These are phyloP conservation scores for Tichodroma muraria DNA, from an alignment of 2,113 vertebrate genomes.

Conservation along the genomic window DNA sequence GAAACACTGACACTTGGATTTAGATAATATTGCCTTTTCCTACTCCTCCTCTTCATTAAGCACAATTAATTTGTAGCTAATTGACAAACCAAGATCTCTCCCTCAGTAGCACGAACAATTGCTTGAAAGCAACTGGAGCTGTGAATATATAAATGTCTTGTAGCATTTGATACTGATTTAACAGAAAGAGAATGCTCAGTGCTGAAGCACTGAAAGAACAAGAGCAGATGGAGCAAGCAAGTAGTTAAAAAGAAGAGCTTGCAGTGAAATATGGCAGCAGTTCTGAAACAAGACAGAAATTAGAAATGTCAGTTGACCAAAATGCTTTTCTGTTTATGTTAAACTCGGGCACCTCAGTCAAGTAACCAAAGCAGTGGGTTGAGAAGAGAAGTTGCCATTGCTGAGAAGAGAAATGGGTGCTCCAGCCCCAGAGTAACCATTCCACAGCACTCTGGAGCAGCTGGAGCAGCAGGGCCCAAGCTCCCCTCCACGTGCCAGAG, in stretches of 20 bases:
- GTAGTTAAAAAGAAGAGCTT: not conserved
- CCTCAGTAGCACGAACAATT: not conserved
- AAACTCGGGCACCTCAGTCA: not conserved
- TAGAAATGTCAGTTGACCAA: not conserved
- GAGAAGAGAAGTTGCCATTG: not conserved
- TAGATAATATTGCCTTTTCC: not conserved
- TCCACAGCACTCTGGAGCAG: not conserved
- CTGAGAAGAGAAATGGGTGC: not conserved
- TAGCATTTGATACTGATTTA: not conserved
- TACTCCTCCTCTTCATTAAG: not conserved
- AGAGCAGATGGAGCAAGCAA: not conserved
- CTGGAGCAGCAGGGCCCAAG: not conserved
- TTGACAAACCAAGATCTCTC: not conserved
- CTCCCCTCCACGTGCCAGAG: not conserved
- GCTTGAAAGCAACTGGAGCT: not conserved
- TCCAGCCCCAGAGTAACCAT: not conserved
- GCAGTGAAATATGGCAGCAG: not conserved
- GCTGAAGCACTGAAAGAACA: not conserved
- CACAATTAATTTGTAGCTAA: not conserved
- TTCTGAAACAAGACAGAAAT: not conserved
- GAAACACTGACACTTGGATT: not conserved
- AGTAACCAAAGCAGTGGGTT: not conserved
- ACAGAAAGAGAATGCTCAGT: not conserved
- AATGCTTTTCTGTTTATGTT: not conserved
- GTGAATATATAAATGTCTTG: not conserved